Percentiles rank a stretch among this genome's conserved stretches.
Conservation (phyloP, 2,888 invertebrate genomes). For the Apotomis capreana region DNA sequence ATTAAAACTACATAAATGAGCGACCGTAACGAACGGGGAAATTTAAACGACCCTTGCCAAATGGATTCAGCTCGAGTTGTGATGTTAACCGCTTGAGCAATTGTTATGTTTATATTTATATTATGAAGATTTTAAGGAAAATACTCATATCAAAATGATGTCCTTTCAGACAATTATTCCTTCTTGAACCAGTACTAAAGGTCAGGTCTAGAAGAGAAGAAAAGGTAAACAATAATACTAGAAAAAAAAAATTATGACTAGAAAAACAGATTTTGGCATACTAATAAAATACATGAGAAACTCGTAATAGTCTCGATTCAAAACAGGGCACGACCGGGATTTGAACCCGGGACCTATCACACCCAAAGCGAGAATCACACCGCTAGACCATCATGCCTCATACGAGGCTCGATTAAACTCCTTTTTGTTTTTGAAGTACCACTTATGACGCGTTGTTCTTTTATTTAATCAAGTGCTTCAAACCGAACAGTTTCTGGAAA, state of each 20-base stretch:
- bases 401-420: not conserved
- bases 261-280: no score
- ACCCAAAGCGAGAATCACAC: slow-evolving; percentile 76
- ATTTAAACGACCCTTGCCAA: slow-evolving; percentile 52
- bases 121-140: not conserved
- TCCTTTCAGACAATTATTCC: not conserved
- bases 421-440: not conserved
- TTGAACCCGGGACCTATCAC: slow-evolving; percentile 56
- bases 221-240: no score
- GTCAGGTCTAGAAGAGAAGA: no score
- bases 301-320: not conserved
- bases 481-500: not conserved
- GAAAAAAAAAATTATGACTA: no score
- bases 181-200: no score
- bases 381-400: slow-evolving; percentile 72
- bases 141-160: not conserved
- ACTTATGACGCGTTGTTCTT: not conserved
- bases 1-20: slow-evolving; percentile 83
- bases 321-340: slow-evolving; percentile 50
- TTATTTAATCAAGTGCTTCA: not conserved
- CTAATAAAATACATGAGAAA: no score
- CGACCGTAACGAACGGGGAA: slow-evolving; percentile 69
- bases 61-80: slow-evolving; percentile 24
- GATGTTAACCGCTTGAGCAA: slow-evolving; percentile 20
- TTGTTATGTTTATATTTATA: slow-evolving; percentile 10